Evolutionary conservation across 2,888 invertebrate genomes (phyloP).

Genomic region (Carcina quercana): DNA sequence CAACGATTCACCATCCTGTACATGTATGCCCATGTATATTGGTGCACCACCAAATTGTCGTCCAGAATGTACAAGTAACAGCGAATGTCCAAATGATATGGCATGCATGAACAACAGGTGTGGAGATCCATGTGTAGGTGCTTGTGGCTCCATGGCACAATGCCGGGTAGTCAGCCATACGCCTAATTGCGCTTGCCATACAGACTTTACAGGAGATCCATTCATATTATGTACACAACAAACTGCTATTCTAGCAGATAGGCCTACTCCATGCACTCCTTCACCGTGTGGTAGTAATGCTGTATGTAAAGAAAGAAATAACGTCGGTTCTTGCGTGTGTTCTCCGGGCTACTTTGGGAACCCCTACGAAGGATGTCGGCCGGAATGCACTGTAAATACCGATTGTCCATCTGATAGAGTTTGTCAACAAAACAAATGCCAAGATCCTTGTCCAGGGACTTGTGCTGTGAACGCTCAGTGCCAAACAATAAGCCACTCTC

Average conservation of each 20-base stretch:
- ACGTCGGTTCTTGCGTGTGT: constrained; percentile 82
- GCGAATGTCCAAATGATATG: constrained; percentile 78
- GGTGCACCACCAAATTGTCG: constrained; percentile 82
- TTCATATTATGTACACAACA: constrained; percentile 76
- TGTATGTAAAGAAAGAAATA: constrained; percentile 78
- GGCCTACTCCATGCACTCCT: constrained; percentile 76
- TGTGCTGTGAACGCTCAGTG: constrained; percentile 84
- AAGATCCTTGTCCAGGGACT: constrained; percentile 83
- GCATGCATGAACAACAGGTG: constrained; percentile 85
- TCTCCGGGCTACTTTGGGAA: constrained; percentile 77
- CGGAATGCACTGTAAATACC: constrained; percentile 83
- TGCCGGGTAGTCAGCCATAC: constrained; percentile 84
- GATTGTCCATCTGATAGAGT: constrained; percentile 83
- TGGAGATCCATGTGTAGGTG: constrained; percentile 81
- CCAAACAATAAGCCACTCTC: constrained; percentile 81
- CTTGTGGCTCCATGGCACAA: constrained; percentile 80
- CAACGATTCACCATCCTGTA: constrained; percentile 79
- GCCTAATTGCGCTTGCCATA: constrained; percentile 79
- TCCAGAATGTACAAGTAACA: constrained; percentile 83
- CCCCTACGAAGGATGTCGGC: constrained; percentile 81
- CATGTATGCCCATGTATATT: constrained; percentile 79
- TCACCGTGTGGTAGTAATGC: constrained; percentile 85
- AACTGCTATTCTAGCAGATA: constrained; percentile 46
- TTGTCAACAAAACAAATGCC: constrained; percentile 83
- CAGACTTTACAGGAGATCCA: constrained; percentile 82